Evolutionary conservation across 2,888 invertebrate species (phyloP).

Genomic region (Nephrocerus scutellatus): DNA sequence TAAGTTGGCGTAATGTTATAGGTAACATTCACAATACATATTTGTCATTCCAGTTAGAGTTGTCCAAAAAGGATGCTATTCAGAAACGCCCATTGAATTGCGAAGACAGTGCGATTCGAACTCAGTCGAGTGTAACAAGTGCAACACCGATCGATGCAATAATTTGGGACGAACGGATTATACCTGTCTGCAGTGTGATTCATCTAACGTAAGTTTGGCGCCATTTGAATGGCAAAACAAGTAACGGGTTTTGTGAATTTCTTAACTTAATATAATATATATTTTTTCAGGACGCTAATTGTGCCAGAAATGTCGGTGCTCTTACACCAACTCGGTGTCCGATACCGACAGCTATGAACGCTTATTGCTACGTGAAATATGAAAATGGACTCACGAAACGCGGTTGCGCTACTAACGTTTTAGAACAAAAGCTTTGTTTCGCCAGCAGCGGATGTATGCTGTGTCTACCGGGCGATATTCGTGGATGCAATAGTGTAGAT

Average conservation of each 20-base stretch:
- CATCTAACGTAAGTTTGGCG: constrained; percentile 26
- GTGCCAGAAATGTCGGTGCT: constrained; percentile 25
- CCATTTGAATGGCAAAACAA: neutral
- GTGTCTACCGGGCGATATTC: constrained; percentile 36
- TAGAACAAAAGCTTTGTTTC: constrained; percentile 9
- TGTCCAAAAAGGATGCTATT: constrained; percentile 37
- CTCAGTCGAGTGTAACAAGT: constrained; percentile 33
- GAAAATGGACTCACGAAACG: constrained; percentile 27
- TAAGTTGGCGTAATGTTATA: constrained; percentile 24
- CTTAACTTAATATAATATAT: neutral
- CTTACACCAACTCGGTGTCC: constrained; percentile 29
- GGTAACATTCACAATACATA: neutral
- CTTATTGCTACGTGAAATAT: constrained; percentile 36
- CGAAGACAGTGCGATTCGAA: constrained; percentile 31
- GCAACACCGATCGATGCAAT: constrained; percentile 38
- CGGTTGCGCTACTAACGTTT: constrained; percentile 26
- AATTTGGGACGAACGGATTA: constrained; percentile 33
- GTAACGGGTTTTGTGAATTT: neutral
- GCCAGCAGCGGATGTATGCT: constrained; percentile 27
- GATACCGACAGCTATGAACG: constrained; percentile 35
- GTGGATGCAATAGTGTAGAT: constrained; percentile 32
- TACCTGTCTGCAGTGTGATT: constrained; percentile 37
- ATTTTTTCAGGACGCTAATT: constrained; percentile 27
- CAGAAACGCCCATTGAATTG: constrained; percentile 32
- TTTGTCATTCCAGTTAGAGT: constrained; percentile 25